Conservation (phyloP, 2,888 invertebrate genomes). For the Acanthopleura granulata region DNA sequence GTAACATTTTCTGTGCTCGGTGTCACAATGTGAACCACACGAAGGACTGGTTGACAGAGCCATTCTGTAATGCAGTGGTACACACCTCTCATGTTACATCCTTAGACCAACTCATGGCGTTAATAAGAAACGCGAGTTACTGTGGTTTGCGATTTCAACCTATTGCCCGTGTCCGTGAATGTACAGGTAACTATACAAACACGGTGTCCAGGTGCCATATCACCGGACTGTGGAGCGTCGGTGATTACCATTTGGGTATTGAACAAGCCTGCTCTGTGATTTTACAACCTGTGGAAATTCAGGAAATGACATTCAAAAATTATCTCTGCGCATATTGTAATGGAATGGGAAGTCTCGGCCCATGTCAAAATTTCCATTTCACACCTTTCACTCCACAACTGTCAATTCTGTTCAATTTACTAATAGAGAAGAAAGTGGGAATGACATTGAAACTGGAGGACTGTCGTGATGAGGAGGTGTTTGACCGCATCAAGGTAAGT, state of each 20-base stretch:
- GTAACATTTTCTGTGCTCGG: neutral
- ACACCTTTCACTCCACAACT: neutral
- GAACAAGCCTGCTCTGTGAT: neutral
- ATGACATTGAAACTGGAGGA: neutral
- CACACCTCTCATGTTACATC: neutral
- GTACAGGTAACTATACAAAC: neutral
- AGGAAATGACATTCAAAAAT: neutral
- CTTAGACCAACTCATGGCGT: neutral
- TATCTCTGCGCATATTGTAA: constrained; percentile 1
- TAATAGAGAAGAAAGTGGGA: neutral
- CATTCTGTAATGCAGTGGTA: neutral
- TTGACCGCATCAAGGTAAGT: neutral
- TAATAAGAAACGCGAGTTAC: neutral
- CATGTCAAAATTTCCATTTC: neutral
- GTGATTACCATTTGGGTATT: neutral
- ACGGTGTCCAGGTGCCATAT: neutral
- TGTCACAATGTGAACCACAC: neutral
- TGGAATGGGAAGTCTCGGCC: neutral
- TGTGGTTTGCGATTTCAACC: neutral
- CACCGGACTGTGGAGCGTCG: neutral
- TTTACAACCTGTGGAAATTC: neutral
- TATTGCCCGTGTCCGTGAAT: neutral
- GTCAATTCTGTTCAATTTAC: neutral
- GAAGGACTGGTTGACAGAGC: neutral
- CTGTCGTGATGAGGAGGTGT: neutral